phyloP scores from a whole-genome alignment of 1,140 invertebrate genomes.

The Dufourea novaeangliae region DNA sequence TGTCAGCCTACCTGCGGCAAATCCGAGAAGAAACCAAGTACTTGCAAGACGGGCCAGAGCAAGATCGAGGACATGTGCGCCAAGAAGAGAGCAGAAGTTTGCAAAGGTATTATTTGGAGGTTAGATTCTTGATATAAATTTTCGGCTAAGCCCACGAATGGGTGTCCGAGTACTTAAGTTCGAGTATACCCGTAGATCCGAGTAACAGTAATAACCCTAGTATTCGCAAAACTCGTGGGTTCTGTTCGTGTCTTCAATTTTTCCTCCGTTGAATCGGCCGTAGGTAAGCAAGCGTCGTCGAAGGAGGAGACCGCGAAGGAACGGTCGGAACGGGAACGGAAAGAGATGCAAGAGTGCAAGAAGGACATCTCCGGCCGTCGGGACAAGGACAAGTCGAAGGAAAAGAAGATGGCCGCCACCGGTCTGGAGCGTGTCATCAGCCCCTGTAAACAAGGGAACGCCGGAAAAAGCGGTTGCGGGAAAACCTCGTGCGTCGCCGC shows the following conservation, averaged over 20 bases:
- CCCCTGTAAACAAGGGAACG: slow-evolving; percentile 11
- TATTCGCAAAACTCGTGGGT: too few species aligned
- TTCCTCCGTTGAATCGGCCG: not conserved
- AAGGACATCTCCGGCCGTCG: not conserved
- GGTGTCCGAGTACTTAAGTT: too few species aligned
- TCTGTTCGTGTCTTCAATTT: not conserved
- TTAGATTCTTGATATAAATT: too few species aligned
- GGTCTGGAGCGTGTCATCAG: slow-evolving; percentile 1
- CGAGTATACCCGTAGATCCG: too few species aligned
- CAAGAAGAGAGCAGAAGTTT: not conserved
- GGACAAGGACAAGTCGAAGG: not conserved
- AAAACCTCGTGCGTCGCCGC: not conserved
- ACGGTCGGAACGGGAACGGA: slow-evolving; percentile 31
- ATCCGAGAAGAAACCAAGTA: not conserved
- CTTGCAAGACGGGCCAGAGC: not conserved
- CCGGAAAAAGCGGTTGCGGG: not conserved
- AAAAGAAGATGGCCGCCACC: not conserved
- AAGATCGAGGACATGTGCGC: not conserved
- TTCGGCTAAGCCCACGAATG: too few species aligned
- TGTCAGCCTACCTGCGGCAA: slow-evolving; percentile 5
- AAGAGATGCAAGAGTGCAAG: slow-evolving; percentile 59
- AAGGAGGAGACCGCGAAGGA: not conserved
- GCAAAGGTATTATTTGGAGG: slow-evolving; percentile 37
- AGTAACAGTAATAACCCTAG: too few species aligned
- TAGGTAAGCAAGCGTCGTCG: slow-evolving; percentile 8